Base-by-base conservation (phyloP, 2,797 vertebrate species). In the Monodelphis domestica region DNA sequence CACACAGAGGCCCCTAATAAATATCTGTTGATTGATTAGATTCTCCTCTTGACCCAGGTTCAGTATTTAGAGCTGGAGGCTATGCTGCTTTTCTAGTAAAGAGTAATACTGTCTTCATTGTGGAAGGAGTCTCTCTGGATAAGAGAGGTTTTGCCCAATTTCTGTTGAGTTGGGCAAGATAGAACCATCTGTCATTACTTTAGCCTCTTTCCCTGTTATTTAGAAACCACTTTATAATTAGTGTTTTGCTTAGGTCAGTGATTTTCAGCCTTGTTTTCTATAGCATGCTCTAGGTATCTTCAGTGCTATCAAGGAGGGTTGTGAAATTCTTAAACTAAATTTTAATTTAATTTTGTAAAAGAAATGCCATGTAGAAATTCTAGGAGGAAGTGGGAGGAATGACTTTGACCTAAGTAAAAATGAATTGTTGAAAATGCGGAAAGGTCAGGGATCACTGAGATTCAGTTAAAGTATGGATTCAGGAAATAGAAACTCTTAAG, bases 21-120 rank as follows among this genome's bases (percentile, higher is more conserved):
- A 30, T 89, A 50, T 30, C 45, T 93, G 56, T 95, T 54, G 87
- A 38, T 94, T 88, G 93, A 78, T 91, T 51, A 89, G 53, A 59
- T 90, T 92, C 15, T 54, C 28, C 1, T 87, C 56, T 87, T 78
- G 53, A 50, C 45, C 38, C 57, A 52, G 45, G 24, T 90, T 94
- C 93, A 63, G n/a, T 92, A 0, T 54, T 45, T 30, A 29, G 87
- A 55, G 11, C n/a, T 38, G 38, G 57, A 59, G 52, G 29, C 90
- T 4, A 0, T 45, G 29, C 84, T 51, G 29, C 56, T 38, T 94
- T 93, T 87, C 63, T 55, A 11, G 21, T 54, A 91, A 91, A 92
- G 26, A 15, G 30, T 59, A 57, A 21, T 70, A 17, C 17, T 78
- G 21, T 45, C 21, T 45, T 78, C 38, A 45, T 78, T 78, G 59